Conservation (phyloP, 2,113 vertebrate species). For the Eublepharis macularius region DNA sequence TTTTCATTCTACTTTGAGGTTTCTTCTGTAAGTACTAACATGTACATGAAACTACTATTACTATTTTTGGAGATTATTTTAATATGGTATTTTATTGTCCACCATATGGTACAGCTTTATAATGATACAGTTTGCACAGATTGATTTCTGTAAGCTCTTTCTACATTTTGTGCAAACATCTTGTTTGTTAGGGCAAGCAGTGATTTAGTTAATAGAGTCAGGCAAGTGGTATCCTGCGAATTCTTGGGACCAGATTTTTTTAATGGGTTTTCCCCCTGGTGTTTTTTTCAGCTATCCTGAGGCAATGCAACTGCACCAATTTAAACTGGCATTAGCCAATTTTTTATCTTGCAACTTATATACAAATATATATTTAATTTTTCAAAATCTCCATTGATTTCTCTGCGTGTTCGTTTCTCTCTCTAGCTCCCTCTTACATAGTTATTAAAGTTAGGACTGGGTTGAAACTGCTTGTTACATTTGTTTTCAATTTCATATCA, state of each 20-base stretch:
- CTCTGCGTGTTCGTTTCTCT: neutral
- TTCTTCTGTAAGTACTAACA: neutral
- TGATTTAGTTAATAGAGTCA: slow-evolving; percentile 1
- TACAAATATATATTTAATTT: neutral
- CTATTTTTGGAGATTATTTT: slow-evolving; percentile 4
- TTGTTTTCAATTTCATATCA: neutral
- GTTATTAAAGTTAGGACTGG: neutral
- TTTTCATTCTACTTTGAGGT: no score
- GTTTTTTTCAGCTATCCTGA: neutral
- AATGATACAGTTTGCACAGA: neutral
- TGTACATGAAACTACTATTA: neutral
- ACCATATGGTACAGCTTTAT: neutral
- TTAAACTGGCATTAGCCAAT: neutral
- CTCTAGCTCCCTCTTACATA: neutral
- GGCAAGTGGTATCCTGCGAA: neutral
- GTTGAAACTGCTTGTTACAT: neutral
- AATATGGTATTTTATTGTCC: slow-evolving; percentile 14
- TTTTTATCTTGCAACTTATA: neutral
- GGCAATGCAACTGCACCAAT: slow-evolving; percentile 12
- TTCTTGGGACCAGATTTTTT: neutral
- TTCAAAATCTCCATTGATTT: neutral
- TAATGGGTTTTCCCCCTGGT: neutral
- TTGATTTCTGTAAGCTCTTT: neutral
- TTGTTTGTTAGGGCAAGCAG: slow-evolving; percentile 14
- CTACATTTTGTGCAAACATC: slow-evolving; percentile 11